phyloP scores from a whole-genome alignment of 37 sponge, comb jelly and placozoan genomes.

The Hormiphora californensis region DNA sequence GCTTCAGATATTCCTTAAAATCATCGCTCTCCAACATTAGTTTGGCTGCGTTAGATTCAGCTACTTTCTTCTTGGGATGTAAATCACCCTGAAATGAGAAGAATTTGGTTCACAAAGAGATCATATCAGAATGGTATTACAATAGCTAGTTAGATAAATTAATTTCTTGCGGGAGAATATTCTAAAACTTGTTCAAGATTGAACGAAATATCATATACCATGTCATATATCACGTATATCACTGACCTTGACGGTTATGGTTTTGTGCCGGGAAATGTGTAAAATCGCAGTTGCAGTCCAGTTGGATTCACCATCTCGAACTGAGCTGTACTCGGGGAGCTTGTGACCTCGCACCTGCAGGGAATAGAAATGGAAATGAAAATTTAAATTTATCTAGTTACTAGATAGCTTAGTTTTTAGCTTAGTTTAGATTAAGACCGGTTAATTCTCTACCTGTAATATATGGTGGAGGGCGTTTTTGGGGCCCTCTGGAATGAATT shows the following conservation, averaged over 20 bases:
- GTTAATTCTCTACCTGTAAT: no score
- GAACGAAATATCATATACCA: no score
- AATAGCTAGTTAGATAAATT: no score
- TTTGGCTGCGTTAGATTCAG: constrained; percentile 49
- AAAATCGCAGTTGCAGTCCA: constrained; percentile 26
- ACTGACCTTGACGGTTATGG: constrained; percentile 44
- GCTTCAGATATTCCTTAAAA: constrained; percentile 40
- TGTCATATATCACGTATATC: no score
- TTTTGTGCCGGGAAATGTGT: constrained; percentile 15
- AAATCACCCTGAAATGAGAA: constrained; percentile 42
- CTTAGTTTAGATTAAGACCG: no score
- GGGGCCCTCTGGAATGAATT: constrained; percentile 38
- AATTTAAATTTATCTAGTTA: no score
- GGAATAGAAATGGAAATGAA: no score
- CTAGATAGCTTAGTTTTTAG: no score
- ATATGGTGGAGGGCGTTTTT: constrained; percentile 48
- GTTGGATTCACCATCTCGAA: background rate
- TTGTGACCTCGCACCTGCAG: constrained; percentile 31
- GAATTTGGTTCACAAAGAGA: no score
- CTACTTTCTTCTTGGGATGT: constrained; percentile 9
- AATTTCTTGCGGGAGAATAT: no score
- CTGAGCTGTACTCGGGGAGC: constrained; percentile 37
- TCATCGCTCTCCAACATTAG: constrained; percentile 44
- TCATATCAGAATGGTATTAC: no score
- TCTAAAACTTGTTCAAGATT: no score